A percentile compares a stretch with the other conserved stretches of the same genome.
phyloP scores from a whole-genome alignment of 2,797 vertebrate species.

The Liasis olivaceus region DNA sequence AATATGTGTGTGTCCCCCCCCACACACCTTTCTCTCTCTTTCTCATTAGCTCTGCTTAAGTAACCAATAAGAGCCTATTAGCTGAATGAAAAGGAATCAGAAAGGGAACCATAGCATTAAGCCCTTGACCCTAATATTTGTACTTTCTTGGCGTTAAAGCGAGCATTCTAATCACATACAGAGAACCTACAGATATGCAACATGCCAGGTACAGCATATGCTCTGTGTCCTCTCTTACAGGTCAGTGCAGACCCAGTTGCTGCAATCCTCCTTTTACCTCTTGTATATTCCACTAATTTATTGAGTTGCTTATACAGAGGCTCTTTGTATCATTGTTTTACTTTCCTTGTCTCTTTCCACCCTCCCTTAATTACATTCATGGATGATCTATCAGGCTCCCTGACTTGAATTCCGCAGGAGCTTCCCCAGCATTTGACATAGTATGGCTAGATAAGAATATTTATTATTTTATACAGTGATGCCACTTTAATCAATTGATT shows the following conservation, averaged over 20 bases:
- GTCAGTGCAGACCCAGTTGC: neutral
- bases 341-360: neutral
- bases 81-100: neutral
- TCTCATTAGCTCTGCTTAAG: neutral
- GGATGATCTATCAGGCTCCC: neutral
- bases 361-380: neutral
- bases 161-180: neutral
- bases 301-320: neutral
- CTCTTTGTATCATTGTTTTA: neutral
- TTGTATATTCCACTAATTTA: neutral
- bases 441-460: neutral
- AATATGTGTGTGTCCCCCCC: neutral
- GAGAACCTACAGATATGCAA: neutral
- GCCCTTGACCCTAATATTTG: neutral
- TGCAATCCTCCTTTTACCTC: neutral
- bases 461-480: neutral
- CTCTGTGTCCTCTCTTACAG: neutral
- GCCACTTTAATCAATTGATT: neutral
- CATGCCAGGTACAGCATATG: neutral
- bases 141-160: neutral
- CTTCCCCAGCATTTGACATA: neutral
- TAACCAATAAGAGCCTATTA: neutral
- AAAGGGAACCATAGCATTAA: neutral
- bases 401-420: neutral
- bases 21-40: neutral